Conservation (phyloP, 1,140 invertebrate species). For the Pogonomyrmex californicus region DNA sequence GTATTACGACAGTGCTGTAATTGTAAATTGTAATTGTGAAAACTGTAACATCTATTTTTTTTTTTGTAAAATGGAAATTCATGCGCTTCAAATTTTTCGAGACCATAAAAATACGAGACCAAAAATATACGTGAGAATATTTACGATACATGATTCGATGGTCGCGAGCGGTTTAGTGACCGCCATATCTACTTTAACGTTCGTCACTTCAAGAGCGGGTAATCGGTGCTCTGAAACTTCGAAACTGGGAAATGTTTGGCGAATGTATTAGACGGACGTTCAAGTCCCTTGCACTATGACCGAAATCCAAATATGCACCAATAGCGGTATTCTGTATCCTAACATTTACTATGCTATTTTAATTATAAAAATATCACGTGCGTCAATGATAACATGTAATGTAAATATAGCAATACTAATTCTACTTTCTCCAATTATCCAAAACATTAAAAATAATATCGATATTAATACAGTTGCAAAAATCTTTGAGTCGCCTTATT, state of each 20-base stretch:
- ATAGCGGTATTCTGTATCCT: not conserved
- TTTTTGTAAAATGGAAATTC: not conserved
- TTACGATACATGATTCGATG: not conserved
- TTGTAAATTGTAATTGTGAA: not conserved
- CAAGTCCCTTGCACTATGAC: not conserved
- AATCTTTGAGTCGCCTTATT: not conserved
- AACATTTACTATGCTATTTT: not conserved
- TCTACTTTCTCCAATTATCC: not conserved
- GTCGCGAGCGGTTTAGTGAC: not conserved
- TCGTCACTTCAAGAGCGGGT: constrained; percentile 3
- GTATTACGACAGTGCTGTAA: too few relatives aligned
- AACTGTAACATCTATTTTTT: not conserved
- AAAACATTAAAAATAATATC: not conserved
- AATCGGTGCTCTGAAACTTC: constrained; percentile 8
- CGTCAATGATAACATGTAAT: not conserved
- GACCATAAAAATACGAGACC: too few relatives aligned
- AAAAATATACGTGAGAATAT: constrained; percentile 15
- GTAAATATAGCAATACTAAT: not conserved
- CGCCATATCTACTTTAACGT: constrained; percentile 45
- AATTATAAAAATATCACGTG: not conserved
- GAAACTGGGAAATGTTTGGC: constrained; percentile 36
- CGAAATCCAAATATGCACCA: constrained; percentile 34
- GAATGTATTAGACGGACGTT: constrained; percentile 53
- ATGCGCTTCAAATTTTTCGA: not conserved
- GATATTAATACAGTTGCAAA: constrained; percentile 4